These are phyloP conservation scores for Orientallactaga sibirica DNA, from an alignment of 2,797 vertebrate species.

Conservation along the genomic window DNA sequence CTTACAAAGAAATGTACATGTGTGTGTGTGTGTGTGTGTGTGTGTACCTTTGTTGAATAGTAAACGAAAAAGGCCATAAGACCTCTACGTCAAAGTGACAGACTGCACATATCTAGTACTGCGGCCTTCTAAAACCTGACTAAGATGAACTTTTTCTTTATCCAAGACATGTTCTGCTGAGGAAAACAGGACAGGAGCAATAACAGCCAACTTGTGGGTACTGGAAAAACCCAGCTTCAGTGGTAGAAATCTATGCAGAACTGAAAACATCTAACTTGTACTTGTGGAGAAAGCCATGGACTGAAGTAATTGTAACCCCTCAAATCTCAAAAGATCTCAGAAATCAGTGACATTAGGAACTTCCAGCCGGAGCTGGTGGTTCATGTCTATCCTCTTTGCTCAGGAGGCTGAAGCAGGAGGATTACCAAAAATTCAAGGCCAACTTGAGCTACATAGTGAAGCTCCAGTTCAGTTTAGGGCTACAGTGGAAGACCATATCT, in stretches of 20 bases:
- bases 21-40: neutral
- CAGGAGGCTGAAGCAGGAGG: no score
- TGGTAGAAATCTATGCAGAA: neutral
- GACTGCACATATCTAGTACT: neutral
- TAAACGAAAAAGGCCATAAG: neutral
- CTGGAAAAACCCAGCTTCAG: neutral
- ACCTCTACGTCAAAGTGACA: neutral
- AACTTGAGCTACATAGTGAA: no score
- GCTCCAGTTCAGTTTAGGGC: no score
- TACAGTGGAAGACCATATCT: neutral
- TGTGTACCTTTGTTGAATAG: neutral
- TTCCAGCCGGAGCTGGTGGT: neutral
- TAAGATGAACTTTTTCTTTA: neutral
- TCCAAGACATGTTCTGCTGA: neutral
- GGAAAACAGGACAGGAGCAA: neutral
- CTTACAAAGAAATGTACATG: neutral
- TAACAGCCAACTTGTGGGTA: neutral
- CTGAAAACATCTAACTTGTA: neutral
- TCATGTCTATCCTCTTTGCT: no score
- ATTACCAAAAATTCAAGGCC: no score
- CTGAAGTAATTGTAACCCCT: neutral
- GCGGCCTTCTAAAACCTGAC: neutral
- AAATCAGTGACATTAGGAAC: neutral
- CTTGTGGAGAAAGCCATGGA: conserved; percentile 19
- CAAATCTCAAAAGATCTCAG: neutral